A percentile compares a stretch with the other conserved stretches of the same genome.
Evolutionary conservation across 2,888 invertebrate species (phyloP).

Genomic region (Dichetophora obliterata): DNA sequence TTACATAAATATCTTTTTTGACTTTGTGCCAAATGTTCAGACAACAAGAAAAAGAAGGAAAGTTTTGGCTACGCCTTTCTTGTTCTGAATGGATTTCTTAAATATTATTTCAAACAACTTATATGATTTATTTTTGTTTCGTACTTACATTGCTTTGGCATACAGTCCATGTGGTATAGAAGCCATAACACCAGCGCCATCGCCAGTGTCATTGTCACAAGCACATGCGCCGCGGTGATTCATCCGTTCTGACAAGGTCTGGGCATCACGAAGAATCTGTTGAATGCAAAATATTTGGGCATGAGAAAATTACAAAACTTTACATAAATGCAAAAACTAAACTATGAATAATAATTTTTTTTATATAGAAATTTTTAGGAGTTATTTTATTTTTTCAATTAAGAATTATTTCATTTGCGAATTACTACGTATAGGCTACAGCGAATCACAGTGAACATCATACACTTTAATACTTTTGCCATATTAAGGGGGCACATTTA

Average conservation of each 20-base stretch:
- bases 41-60: background rate
- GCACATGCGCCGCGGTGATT: conserved; percentile 99
- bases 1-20: background rate
- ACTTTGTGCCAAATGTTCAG: background rate
- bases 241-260: conserved; percentile 95
- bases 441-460: too few relatives aligned
- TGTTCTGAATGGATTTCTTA: conserved; percentile 7
- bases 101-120: conserved; percentile 6
- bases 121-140: conserved; percentile 12
- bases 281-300: conserved; percentile 48
- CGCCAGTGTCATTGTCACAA: conserved; percentile 99
- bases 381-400: too few relatives aligned
- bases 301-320: background rate
- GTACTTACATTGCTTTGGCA: conserved; percentile 83
- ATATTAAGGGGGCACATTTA: too few relatives aligned
- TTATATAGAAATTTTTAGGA: too few relatives aligned
- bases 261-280: conserved; percentile 95
- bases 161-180: conserved; percentile 97
- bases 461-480: too few relatives aligned
- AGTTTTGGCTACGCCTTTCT: background rate
- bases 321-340: too few relatives aligned
- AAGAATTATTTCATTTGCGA: too few relatives aligned
- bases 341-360: too few relatives aligned
- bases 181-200: conserved; percentile 97
- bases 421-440: too few relatives aligned